Percentiles rank a stretch among this genome's conserved stretches.
Conservation (phyloP, 2,113 vertebrate species). For the Eulemur rufifrons region DNA sequence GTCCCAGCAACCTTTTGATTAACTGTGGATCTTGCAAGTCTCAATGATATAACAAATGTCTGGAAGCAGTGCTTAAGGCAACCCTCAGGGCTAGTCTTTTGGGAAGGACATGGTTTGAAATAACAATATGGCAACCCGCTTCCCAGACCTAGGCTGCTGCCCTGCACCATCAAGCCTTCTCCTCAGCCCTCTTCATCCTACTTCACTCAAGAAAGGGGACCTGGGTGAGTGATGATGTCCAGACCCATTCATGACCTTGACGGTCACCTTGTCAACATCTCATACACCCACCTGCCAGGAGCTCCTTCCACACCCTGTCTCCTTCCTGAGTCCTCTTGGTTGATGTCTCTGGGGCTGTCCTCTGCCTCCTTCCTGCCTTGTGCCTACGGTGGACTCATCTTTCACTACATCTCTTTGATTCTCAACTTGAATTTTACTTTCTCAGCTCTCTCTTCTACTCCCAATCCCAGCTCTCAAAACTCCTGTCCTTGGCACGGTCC, state of each 20-base stretch:
- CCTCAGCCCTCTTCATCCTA: neutral
- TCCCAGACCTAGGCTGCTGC: neutral
- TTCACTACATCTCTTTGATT: neutral
- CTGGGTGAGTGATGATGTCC: neutral
- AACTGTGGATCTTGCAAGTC: neutral
- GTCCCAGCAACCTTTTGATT: neutral
- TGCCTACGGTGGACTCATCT: neutral
- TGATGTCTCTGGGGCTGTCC: neutral
- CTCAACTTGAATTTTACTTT: neutral
- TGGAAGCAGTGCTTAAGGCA: neutral
- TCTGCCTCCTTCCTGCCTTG: neutral
- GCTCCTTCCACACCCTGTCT: neutral
- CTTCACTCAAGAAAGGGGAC: neutral
- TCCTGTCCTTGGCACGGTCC: neutral
- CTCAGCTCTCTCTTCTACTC: neutral
- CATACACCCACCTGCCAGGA: too few species aligned
- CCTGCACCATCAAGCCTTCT: neutral
- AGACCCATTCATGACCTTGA: neutral
- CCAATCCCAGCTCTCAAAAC: neutral
- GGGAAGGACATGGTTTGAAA: neutral
- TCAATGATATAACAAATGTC: neutral
- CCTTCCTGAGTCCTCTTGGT: neutral
- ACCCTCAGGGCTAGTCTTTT: neutral
- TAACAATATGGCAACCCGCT: too few species aligned
- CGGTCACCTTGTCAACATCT: neutral